A percentile compares a stretch with the other conserved stretches of the same genome.
Evolutionary conservation across 2,113 vertebrate species (phyloP).

Genomic region (Malurus melanocephalus): DNA sequence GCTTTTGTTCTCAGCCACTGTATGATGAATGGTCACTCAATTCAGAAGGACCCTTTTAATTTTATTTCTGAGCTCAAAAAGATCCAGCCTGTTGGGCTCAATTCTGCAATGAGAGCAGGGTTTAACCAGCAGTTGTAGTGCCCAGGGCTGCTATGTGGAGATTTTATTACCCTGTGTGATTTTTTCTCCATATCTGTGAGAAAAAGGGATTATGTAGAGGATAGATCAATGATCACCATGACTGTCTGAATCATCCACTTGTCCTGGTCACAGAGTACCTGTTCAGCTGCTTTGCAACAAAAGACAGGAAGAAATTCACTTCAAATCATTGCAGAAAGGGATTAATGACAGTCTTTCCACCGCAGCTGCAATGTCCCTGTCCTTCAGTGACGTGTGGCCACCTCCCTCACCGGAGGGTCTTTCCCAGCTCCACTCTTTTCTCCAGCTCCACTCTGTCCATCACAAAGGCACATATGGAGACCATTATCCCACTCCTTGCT

Average conservation of each 20-base stretch:
- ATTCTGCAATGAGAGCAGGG: not conserved
- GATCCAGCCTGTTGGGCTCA: not conserved
- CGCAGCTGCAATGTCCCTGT: too few species aligned
- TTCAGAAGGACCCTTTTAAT: not conserved
- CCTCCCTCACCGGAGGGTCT: too few species aligned
- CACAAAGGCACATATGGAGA: too few species aligned
- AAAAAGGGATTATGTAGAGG: not conserved
- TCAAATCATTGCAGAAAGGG: too few species aligned
- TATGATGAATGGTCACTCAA: accelerated
- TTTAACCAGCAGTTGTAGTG: not conserved
- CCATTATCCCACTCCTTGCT: too few species aligned
- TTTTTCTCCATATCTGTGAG: not conserved
- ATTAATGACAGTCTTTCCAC: too few species aligned
- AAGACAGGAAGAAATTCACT: too few species aligned
- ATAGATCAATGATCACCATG: not conserved
- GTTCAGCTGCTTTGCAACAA: too few species aligned
- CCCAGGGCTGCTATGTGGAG: not conserved
- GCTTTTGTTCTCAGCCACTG: not conserved
- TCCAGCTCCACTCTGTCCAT: too few species aligned
- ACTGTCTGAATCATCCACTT: not conserved
- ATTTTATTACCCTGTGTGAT: accelerated
- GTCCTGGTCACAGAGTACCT: too few species aligned
- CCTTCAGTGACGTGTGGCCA: not conserved
- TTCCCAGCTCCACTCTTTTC: too few species aligned
- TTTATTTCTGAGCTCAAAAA: not conserved